Evolutionary conservation across 2,888 invertebrate genomes (phyloP).

Genomic region (Lepidochrysops patricia): DNA sequence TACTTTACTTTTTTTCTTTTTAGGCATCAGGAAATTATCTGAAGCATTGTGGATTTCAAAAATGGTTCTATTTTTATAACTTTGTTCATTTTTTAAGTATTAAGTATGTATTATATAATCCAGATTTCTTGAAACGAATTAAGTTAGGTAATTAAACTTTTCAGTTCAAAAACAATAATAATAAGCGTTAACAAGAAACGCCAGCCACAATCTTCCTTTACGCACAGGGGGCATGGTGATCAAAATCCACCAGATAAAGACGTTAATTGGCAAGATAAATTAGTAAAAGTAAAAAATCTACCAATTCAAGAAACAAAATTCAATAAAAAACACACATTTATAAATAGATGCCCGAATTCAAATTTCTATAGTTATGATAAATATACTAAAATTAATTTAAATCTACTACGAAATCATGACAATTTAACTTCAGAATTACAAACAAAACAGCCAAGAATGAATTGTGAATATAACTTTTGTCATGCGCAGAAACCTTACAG

Average conservation of each 20-base stretch:
- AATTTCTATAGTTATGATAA: neutral
- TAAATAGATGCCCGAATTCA: neutral
- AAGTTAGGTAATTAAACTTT: neutral
- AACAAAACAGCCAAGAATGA: neutral
- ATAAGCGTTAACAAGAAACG: constrained; percentile 2
- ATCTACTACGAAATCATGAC: neutral
- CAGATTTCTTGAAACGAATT: neutral
- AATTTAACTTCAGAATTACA: neutral
- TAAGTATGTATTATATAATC: no score
- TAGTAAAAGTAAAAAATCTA: neutral
- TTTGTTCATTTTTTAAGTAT: neutral
- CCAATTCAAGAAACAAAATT: neutral
- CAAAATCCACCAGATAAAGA: neutral
- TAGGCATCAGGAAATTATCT: neutral
- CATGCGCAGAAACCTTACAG: neutral
- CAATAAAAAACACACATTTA: neutral
- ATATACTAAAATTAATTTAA: neutral
- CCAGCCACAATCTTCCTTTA: neutral
- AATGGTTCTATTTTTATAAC: neutral
- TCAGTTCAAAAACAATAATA: constrained; percentile 18
- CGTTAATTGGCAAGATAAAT: neutral
- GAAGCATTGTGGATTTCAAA: neutral
- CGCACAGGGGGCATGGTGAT: neutral
- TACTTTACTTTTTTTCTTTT: neutral
- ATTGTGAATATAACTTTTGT: neutral